These are phyloP conservation scores for Lucilia cuprina DNA, from an alignment of 1,140 invertebrate species.

Conservation along the genomic window DNA sequence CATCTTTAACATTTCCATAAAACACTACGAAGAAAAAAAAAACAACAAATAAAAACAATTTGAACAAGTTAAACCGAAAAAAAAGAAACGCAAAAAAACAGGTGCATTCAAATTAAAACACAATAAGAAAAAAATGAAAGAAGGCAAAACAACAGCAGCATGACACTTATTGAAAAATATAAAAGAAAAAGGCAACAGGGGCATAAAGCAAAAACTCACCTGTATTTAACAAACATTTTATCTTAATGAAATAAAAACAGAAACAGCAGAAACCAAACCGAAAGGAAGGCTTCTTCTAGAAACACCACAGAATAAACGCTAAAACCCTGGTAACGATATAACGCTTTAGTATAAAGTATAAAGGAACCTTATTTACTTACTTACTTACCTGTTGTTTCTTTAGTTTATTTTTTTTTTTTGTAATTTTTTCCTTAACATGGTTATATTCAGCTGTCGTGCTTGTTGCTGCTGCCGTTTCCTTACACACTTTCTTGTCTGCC, in stretches of 20 bases:
- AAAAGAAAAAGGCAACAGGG: not conserved
- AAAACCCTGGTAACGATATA: too few species aligned
- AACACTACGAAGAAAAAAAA: not conserved
- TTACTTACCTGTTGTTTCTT: not conserved
- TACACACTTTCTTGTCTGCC: not conserved
- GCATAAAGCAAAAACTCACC: not conserved
- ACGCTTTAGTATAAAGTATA: not conserved
- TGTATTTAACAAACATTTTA: slow-evolving; percentile 24
- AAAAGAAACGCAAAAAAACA: not conserved
- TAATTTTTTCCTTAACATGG: not conserved
- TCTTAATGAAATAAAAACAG: not conserved
- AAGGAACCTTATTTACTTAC: not conserved
- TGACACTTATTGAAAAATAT: slow-evolving; percentile 10
- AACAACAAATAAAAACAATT: not conserved
- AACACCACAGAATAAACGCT: not conserved
- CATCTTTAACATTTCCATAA: not conserved
- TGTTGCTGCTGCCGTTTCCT: not conserved
- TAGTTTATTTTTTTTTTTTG: not conserved
- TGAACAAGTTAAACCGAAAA: not conserved
- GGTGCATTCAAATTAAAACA: slow-evolving; percentile 18
- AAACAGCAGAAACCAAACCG: too few species aligned
- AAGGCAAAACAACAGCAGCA: not conserved
- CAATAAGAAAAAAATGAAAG: not conserved
- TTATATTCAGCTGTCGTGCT: not conserved
- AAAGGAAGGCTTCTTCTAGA: not conserved